A percentile compares a stretch with the other conserved stretches of the same genome.
Conservation (phyloP, 2,888 invertebrate species). For the Hydraecia micacea region DNA sequence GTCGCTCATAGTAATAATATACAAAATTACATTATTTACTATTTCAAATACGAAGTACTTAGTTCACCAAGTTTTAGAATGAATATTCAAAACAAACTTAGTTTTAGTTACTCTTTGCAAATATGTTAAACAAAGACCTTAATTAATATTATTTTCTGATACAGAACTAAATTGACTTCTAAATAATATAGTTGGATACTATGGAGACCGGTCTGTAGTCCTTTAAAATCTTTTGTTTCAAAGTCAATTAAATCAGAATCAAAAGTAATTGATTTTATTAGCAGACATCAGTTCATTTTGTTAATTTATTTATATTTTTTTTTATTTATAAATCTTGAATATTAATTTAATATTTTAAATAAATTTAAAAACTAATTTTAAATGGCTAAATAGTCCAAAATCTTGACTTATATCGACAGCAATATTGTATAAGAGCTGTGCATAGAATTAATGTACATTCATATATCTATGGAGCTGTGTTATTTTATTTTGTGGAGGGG, state of each 20-base stretch:
- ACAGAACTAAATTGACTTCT: constrained; percentile 15
- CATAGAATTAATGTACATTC: too few species aligned
- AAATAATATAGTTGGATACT: neutral
- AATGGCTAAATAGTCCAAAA: neutral
- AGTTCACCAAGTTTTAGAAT: constrained; percentile 35
- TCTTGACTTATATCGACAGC: too few species aligned
- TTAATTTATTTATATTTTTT: too few species aligned
- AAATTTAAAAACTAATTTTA: neutral
- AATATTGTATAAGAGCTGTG: neutral
- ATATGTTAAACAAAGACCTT: constrained; percentile 34
- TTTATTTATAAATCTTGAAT: too few species aligned
- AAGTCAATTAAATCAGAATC: too few species aligned
- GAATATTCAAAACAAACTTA: constrained; percentile 48
- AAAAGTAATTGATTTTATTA: too few species aligned
- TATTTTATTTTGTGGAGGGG: too few species aligned
- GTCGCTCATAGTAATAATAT: neutral
- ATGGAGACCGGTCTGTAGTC: neutral
- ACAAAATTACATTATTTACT: constrained; percentile 27
- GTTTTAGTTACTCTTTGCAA: constrained; percentile 51
- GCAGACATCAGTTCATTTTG: too few species aligned
- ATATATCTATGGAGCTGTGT: too few species aligned
- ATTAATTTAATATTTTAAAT: neutral
- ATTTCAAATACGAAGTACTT: constrained; percentile 31
- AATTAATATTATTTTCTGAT: constrained; percentile 7
- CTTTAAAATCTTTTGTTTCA: neutral